These are phyloP conservation scores for Crotalus tigris DNA, from an alignment of 2,113 vertebrate species.

Conservation along the genomic window DNA sequence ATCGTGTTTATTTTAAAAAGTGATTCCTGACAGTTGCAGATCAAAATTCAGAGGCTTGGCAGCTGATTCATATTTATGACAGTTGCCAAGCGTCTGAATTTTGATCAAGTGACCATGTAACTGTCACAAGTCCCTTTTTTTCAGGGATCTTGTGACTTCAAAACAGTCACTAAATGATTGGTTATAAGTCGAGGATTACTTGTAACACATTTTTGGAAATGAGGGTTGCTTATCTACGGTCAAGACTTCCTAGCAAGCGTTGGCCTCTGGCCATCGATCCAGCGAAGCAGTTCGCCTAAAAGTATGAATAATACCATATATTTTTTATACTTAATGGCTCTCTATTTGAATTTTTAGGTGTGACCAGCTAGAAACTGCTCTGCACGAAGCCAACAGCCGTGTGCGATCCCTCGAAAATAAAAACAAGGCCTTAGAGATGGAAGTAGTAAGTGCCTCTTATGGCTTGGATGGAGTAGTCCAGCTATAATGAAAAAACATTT, in stretches of 20 bases:
- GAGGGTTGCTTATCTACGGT: background rate
- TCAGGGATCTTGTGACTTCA: no score
- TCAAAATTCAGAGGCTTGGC: no score
- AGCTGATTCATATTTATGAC: no score
- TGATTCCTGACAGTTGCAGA: no score
- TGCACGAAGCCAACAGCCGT: conserved; percentile 77
- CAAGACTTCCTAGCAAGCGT: background rate
- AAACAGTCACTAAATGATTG: no score
- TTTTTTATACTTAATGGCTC: background rate
- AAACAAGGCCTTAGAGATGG: conserved; percentile 81
- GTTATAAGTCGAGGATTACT: no score
- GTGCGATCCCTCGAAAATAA: conserved; percentile 82
- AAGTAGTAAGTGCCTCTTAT: conserved; percentile 75
- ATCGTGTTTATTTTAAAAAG: no score
- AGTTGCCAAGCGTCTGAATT: no score
- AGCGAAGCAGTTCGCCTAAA: background rate
- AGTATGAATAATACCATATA: background rate
- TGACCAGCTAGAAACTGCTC: conserved; percentile 78
- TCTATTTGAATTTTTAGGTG: conserved; percentile 72
- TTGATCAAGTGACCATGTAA: no score
- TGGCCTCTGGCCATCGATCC: no score
- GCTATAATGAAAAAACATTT: rapidly evolving
- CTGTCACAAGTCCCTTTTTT: no score
- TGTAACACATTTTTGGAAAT: background rate
- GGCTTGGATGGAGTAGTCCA: background rate